Evolutionary conservation across 2,113 vertebrate genomes (phyloP).

Genomic region (Megaleporinus macrocephalus): DNA sequence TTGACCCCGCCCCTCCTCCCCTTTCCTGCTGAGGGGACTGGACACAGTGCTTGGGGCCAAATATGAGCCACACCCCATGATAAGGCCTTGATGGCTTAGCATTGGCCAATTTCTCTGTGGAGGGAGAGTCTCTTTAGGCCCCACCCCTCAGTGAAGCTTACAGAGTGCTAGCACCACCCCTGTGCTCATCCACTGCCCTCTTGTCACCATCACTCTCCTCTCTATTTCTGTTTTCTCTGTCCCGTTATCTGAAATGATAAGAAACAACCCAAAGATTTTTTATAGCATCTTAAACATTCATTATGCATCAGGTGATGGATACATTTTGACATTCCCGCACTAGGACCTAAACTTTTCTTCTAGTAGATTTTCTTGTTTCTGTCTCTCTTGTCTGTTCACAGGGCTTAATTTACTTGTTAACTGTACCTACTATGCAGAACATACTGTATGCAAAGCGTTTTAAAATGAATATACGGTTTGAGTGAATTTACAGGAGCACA

Average conservation of each 20-base stretch:
- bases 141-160: slow-evolving; percentile 34
- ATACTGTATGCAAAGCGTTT: slow-evolving; percentile 12
- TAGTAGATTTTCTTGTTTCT: too few species aligned
- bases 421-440: slow-evolving; percentile 33
- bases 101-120: slow-evolving; percentile 42
- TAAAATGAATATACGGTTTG: slow-evolving; percentile 39
- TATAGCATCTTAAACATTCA: neutral
- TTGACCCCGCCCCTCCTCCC: neutral
- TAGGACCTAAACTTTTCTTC: neutral
- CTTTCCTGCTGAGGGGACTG: slow-evolving; percentile 30
- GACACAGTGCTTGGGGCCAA: slow-evolving; percentile 34
- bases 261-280: slow-evolving; percentile 42
- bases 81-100: slow-evolving; percentile 7
- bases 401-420: slow-evolving; percentile 3
- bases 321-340: slow-evolving; percentile 9
- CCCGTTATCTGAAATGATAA: slow-evolving; percentile 10
- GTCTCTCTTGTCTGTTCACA: slow-evolving; percentile 14
- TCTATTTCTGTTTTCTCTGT: neutral
- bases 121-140: slow-evolving; percentile 14
- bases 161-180: neutral
- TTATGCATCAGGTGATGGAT: neutral
- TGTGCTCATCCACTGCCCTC: slow-evolving; percentile 51
- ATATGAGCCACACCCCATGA: slow-evolving; percentile 42
- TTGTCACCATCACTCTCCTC: neutral
- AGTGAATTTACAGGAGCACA: slow-evolving; percentile 9